Percentiles rank a stretch among this genome's conserved stretches.
Evolutionary conservation across 2,113 vertebrate genomes (phyloP).

Genomic region (Cyrtonyx montezumae): DNA sequence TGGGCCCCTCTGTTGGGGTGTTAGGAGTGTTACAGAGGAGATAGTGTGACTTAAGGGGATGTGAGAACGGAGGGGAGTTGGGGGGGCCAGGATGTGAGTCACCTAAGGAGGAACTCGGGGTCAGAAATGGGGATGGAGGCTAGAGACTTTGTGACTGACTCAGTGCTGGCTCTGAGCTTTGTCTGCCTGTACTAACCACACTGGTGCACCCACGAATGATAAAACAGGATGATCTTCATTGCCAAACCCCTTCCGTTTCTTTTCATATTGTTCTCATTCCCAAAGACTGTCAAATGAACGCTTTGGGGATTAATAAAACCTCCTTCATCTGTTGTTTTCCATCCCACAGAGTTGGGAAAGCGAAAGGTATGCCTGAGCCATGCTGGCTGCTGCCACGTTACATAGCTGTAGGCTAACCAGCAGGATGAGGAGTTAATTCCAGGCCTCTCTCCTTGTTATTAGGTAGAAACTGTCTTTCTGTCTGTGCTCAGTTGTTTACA

Average conservation of each 20-base stretch:
- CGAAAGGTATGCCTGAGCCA: neutral
- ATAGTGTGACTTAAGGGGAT: rapidly evolving
- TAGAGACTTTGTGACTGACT: neutral
- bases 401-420: rapidly evolving
- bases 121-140: neutral
- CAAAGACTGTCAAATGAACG: neutral
- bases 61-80: rapidly evolving
- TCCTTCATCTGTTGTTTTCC: neutral
- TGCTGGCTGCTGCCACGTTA: neutral
- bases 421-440: neutral
- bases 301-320: neutral
- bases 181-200: neutral
- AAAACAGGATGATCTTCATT: neutral
- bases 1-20: rapidly evolving
- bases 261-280: neutral
- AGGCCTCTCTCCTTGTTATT: neutral
- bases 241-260: neutral
- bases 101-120: neutral
- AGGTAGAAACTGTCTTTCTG: neutral
- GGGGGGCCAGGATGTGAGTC: neutral
- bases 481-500: neutral
- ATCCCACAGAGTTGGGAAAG: neutral
- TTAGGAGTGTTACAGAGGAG: neutral
- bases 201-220: rapidly evolving
- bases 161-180: neutral